Conservation (phyloP, 2,888 invertebrate genomes). For the Penaeus monodon region DNA sequence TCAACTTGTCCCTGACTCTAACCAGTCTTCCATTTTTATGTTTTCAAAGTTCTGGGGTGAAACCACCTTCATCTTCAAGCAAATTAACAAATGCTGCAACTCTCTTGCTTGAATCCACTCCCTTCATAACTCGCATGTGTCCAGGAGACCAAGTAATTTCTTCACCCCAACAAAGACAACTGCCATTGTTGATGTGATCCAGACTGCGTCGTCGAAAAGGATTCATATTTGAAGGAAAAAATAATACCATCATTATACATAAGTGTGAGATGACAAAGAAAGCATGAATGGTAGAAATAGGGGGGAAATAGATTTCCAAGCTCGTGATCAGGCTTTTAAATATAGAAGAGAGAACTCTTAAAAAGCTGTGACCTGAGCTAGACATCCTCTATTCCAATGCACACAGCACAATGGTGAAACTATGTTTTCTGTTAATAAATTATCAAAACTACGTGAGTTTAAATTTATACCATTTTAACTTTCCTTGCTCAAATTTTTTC, state of each 20-base stretch:
- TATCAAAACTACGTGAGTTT: too few species aligned
- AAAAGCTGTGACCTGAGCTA: too few species aligned
- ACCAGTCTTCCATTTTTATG: too few species aligned
- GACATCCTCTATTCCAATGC: not conserved
- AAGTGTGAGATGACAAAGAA: not conserved
- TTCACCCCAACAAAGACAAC: constrained; percentile 96
- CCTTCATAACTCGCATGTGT: constrained; percentile 75
- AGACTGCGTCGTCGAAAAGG: constrained; percentile 52
- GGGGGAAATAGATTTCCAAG: not conserved
- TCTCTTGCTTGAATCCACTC: constrained; percentile 59
- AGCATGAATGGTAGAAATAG: not conserved
- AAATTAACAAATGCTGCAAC: constrained; percentile 59
- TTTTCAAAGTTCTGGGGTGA: constrained; percentile 39
- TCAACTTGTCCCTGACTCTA: too few species aligned
- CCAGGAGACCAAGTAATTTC: constrained; percentile 90
- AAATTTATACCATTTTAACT: not conserved
- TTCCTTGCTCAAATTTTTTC: too few species aligned
- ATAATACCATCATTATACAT: not conserved
- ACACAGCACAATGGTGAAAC: not conserved
- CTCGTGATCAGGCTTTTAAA: not conserved
- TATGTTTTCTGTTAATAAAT: too few species aligned
- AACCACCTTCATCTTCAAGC: constrained; percentile 88
- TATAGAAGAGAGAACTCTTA: not conserved
- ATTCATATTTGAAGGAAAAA: too few species aligned
- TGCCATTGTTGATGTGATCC: constrained; percentile 69